A percentile compares a stretch with the other conserved stretches of the same genome.
phyloP scores from a whole-genome alignment of 2,113 vertebrate genomes.

The Pelmatolapia mariae region DNA sequence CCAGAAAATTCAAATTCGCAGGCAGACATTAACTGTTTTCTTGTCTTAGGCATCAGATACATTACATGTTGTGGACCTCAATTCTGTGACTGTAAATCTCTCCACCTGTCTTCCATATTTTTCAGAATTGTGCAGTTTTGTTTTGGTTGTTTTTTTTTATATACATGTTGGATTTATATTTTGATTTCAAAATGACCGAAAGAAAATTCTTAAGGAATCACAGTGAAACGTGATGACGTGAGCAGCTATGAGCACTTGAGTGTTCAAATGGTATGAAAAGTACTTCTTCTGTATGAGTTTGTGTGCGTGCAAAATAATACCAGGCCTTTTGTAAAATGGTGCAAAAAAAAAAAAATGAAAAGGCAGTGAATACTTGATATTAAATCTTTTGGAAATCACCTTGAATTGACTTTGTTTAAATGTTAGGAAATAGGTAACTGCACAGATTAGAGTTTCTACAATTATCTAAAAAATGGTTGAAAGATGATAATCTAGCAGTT shows the following conservation, averaged over 20 bases:
- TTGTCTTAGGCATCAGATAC: background rate
- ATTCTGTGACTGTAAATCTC: background rate
- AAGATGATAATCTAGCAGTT: background rate
- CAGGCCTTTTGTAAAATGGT: constrained; percentile 25
- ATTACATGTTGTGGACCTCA: background rate
- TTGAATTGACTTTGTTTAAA: background rate
- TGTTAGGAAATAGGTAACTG: background rate
- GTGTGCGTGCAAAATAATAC: constrained; percentile 21
- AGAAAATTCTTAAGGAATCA: constrained; percentile 26
- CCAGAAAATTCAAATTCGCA: background rate
- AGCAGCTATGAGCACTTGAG: constrained; percentile 57
- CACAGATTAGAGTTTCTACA: background rate
- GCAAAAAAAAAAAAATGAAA: background rate
- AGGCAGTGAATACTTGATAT: constrained; percentile 48
- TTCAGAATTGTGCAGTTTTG: background rate
- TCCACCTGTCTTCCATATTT: constrained; percentile 23
- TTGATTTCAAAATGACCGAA: background rate
- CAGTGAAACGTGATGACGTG: constrained; percentile 26
- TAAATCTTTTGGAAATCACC: constrained; percentile 35
- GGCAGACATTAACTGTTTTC: background rate
- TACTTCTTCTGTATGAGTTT: constrained; percentile 3
- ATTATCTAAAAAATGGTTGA: background rate
- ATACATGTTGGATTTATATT: background rate
- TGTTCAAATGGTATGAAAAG: constrained; percentile 18
- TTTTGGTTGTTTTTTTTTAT: background rate